Evolutionary conservation across 2,113 vertebrate species (phyloP).

Genomic region (Chionis minor): DNA sequence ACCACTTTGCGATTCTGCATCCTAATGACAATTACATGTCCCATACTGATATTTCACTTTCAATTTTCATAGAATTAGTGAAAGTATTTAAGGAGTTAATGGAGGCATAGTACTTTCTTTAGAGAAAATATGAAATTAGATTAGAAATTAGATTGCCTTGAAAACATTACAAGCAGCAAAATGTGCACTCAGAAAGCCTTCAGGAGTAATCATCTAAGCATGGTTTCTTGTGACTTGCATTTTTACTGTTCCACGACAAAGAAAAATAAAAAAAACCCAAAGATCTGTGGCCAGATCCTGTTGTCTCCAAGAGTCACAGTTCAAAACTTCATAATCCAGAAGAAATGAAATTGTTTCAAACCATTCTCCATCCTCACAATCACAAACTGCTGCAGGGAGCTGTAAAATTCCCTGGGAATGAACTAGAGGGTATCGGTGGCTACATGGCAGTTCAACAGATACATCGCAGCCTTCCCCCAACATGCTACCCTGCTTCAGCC

Average conservation of each 20-base stretch:
- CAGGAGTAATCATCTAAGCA: slow-evolving; percentile 29
- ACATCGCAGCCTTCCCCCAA: not conserved
- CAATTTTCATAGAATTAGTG: slow-evolving; percentile 54
- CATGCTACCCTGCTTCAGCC: not conserved
- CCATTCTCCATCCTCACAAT: not conserved
- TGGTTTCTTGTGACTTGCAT: slow-evolving; percentile 1
- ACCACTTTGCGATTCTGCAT: slow-evolving; percentile 12
- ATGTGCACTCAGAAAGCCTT: slow-evolving; percentile 33
- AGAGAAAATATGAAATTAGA: slow-evolving; percentile 55
- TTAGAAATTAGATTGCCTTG: slow-evolving; percentile 59
- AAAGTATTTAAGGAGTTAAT: slow-evolving; percentile 63
- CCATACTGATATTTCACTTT: slow-evolving; percentile 40
- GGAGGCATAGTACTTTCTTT: slow-evolving; percentile 42
- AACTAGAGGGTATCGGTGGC: not conserved
- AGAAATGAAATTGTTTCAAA: not conserved
- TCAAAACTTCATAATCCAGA: not conserved
- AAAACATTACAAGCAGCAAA: slow-evolving; percentile 39
- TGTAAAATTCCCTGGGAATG: not conserved
- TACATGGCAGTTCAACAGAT: accelerated
- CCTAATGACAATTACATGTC: slow-evolving; percentile 42
- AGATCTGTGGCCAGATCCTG: not conserved
- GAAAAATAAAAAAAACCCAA: not conserved
- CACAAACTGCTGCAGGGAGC: not conserved
- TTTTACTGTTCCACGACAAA: not conserved
- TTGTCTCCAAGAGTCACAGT: not conserved